Evolutionary conservation across 1,140 invertebrate species (phyloP).

Genomic region (Dreissena polymorpha): DNA sequence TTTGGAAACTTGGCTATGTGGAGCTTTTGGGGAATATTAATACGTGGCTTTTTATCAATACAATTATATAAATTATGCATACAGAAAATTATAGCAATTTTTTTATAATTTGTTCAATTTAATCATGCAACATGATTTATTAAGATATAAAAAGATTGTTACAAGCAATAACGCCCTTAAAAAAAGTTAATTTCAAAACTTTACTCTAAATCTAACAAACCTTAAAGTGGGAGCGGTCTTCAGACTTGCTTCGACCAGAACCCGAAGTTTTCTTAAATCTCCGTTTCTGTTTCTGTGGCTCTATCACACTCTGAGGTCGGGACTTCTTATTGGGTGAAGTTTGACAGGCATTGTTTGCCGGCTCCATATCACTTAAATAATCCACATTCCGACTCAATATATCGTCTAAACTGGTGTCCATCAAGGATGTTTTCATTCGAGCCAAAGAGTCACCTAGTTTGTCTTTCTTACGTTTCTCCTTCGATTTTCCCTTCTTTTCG

Average conservation of each 20-base stretch:
- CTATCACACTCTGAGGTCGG: conserved; percentile 45
- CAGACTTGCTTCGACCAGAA: conserved; percentile 38
- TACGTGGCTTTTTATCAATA: no score
- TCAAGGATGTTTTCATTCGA: neutral
- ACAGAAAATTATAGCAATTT: no score
- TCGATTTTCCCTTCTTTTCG: neutral
- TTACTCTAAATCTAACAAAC: neutral
- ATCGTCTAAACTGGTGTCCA: conserved; percentile 60
- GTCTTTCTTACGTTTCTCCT: neutral
- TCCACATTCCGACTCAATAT: conserved; percentile 61
- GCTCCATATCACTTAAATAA: conserved; percentile 61
- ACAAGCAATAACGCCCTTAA: no score
- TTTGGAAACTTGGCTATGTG: no score
- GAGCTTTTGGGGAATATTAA: no score
- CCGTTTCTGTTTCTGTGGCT: conserved; percentile 53
- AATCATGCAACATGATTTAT: no score
- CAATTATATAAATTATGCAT: no score
- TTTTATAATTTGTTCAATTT: no score
- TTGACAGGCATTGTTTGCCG: conserved; percentile 1
- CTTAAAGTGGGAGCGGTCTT: conserved; percentile 45
- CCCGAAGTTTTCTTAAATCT: conserved; percentile 48
- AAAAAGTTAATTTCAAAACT: no score
- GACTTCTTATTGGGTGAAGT: conserved; percentile 31
- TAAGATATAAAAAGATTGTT: no score
- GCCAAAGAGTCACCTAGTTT: conserved; percentile 1